Evolutionary conservation across 53 echinoderm and acorn worm genomes (phyloP), one percentile per base, ranked within the genome.

Genomic region (Luidia sarsii): DNA sequence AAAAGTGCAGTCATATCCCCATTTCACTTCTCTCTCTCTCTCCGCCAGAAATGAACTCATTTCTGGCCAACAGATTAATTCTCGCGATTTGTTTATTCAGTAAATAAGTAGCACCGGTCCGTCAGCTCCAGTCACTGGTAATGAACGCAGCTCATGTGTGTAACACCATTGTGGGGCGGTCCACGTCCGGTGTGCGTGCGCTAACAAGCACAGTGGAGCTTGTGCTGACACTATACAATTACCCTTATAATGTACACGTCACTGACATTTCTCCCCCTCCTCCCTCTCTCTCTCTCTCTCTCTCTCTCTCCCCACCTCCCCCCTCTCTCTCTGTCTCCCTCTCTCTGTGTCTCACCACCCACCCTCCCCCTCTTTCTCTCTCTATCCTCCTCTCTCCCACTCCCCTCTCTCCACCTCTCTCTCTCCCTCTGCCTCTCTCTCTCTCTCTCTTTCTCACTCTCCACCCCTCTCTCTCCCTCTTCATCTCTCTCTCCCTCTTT

Each of bases 101-200:
- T 77, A 77, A 77, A 77, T 77, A 77, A 77, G 77, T 77, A 61
- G 77, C 48, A 45, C 77, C n/a, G 77, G 77, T 60, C 46, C 61
- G 21, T 19, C 35, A 77, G 77, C 16, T 33, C 77, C 20, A 30
- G 59, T 21, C 60, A 77, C 46, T 61, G 61, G 46, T 77, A 77
- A 77, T 77, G 77, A 77, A 77, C 61, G 48, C 30, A 59, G 77
- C 20, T 77, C 60, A 77, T 60, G 77, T 77, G 77, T 77, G 77
- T 77, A 60, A 77, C 61, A 1, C 77, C 48, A 77, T 77, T 77
- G 77, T 77, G 13, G 55, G n/a, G n/a, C 41, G 41, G 28, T 29
- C 77, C 25, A 61, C 61, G 77, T 77, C 77, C 77, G 59, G 77
- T 77, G 77, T 77, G 45, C 77, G 77, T 77, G 77, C 61, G 59